Evolutionary conservation across 2,888 invertebrate genomes (phyloP).

Genomic region (Capitulum mitella): DNA sequence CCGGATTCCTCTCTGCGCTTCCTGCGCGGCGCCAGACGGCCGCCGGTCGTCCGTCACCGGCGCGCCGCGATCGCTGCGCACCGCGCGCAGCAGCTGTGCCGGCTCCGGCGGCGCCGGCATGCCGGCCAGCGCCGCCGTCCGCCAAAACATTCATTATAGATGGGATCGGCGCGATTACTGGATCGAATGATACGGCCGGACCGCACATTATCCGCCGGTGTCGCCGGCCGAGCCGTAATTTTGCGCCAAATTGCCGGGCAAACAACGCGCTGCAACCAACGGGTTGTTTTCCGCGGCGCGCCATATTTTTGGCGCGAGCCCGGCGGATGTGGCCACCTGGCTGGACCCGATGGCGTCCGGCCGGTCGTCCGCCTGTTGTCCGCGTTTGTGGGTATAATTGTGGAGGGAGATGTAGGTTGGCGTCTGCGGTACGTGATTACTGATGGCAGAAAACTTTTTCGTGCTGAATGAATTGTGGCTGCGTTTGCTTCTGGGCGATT

Average conservation of each 20-base stretch:
- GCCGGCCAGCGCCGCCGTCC: not conserved
- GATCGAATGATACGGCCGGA: not conserved
- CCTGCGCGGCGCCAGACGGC: not conserved
- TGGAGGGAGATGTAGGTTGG: no score
- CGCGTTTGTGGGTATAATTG: not conserved
- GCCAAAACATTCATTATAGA: constrained; percentile 11
- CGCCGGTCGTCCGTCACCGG: not conserved
- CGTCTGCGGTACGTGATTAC: no score
- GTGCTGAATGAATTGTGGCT: no score
- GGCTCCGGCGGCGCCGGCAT: not conserved
- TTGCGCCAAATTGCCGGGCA: constrained; percentile 14
- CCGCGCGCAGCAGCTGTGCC: not conserved
- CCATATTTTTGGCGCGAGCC: not conserved
- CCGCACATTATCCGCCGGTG: not conserved
- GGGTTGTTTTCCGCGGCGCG: constrained; percentile 9
- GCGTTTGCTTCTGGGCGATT: no score
- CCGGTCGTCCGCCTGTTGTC: no score
- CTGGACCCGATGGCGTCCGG: not conserved
- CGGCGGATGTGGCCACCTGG: not conserved
- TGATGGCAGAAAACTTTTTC: no score
- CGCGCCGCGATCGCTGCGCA: not conserved
- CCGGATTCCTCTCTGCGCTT: not conserved
- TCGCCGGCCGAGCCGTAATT: not conserved
- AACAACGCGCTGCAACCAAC: not conserved
- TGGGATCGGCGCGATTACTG: not conserved